These are phyloP conservation scores for Prionailurus viverrinus DNA, from an alignment of 2,113 vertebrate genomes.

Conservation along the genomic window DNA sequence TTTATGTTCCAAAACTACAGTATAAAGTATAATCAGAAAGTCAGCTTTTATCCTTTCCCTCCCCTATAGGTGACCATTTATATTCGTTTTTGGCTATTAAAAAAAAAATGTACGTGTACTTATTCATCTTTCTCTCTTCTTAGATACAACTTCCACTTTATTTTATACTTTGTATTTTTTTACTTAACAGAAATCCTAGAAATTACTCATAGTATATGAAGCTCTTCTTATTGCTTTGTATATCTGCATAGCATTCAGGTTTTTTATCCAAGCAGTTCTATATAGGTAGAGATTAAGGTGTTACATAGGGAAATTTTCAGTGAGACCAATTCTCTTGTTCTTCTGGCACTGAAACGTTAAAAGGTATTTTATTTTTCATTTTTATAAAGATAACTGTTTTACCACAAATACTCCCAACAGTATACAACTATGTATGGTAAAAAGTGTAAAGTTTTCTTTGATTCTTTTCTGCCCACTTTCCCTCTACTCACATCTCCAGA, in stretches of 20 bases:
- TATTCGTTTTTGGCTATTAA: neutral
- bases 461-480: neutral
- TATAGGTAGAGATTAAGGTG: neutral
- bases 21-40: neutral
- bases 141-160: neutral
- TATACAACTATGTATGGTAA: neutral
- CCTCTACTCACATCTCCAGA: neutral
- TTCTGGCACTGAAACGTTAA: conserved; percentile 27
- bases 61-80: neutral
- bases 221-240: neutral
- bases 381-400: conserved; percentile 39
- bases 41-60: neutral
- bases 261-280: neutral
- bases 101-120: neutral
- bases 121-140: neutral
- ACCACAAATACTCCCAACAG: neutral
- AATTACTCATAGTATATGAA: neutral
- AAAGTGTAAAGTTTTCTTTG: neutral
- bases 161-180: neutral
- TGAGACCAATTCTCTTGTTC: neutral
- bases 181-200: neutral
- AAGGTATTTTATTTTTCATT: conserved; percentile 51
- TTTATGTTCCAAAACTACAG: neutral
- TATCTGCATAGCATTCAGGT: neutral
- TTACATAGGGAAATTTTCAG: conserved; percentile 17